Conservation (phyloP, 2,797 vertebrate genomes). For the Pterois miles region DNA sequence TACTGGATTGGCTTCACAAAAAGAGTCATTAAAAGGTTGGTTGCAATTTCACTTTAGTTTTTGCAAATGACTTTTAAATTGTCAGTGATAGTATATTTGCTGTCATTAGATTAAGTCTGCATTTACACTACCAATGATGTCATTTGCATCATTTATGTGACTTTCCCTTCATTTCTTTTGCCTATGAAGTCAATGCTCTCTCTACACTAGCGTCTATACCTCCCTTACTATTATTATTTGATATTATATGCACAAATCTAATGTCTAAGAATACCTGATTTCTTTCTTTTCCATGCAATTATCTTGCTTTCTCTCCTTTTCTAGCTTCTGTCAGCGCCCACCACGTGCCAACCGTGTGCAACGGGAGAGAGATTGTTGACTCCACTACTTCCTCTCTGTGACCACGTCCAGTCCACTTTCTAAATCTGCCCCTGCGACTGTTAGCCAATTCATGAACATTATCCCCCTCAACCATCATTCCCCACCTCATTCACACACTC, state of each 20-base stretch:
- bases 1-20: not conserved
- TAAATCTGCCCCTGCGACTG: constrained; percentile 88
- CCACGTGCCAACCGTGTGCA: constrained; percentile 94
- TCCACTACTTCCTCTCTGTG: constrained; percentile 99
- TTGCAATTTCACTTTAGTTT: not conserved
- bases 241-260: not conserved
- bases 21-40: not conserved
- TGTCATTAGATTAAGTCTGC: not conserved
- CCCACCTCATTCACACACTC: constrained; percentile 21
- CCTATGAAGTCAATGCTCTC: not conserved
- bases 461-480: constrained; percentile 75
- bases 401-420: constrained; percentile 74
- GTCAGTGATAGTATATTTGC: not conserved
- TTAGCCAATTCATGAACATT: constrained; percentile 88
- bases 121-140: not conserved
- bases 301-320: constrained; percentile 52
- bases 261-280: not conserved
- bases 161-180: no score
- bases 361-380: constrained; percentile 97
- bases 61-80: not conserved
- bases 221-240: not conserved
- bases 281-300: constrained; percentile 25
- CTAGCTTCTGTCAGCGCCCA: constrained; percentile 92
- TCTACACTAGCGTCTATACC: not conserved
- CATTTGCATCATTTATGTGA: no score